Conservation (phyloP, 2,113 vertebrate genomes). For the Scomber scombrus region DNA sequence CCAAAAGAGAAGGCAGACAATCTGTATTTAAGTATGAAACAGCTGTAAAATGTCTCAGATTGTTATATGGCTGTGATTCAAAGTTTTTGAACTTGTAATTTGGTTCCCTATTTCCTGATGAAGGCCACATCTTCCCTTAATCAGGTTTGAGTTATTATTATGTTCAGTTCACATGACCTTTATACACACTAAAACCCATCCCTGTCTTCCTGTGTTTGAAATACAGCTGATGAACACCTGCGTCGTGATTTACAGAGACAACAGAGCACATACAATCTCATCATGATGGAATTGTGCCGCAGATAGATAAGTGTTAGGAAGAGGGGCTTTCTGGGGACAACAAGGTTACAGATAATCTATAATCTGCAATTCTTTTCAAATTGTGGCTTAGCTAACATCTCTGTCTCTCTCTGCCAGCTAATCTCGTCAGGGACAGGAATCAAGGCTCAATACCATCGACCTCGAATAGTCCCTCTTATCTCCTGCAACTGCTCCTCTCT, state of each 20-base stretch:
- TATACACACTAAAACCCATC: neutral
- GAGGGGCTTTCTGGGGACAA: conserved; percentile 41
- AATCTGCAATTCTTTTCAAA: conserved; percentile 66
- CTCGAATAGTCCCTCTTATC: conserved; percentile 61
- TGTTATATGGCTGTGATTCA: too few species aligned
- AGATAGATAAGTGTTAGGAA: conserved; percentile 32
- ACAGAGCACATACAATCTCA: conserved; percentile 6
- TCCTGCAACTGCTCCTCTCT: conserved; percentile 43
- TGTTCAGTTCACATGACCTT: neutral
- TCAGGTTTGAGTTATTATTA: neutral
- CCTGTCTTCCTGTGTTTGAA: neutral
- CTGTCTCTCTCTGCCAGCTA: conserved; percentile 49
- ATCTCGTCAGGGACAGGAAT: conserved; percentile 69
- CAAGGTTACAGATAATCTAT: conserved; percentile 72
- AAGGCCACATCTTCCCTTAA: neutral
- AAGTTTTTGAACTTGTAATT: too few species aligned
- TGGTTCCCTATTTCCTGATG: neutral
- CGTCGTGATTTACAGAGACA: neutral
- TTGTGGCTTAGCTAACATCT: conserved; percentile 55
- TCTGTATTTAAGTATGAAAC: too few species aligned
- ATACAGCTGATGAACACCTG: neutral
- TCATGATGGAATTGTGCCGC: conserved; percentile 34
- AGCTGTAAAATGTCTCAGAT: too few species aligned
- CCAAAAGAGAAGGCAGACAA: too few species aligned
- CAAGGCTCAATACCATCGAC: conserved; percentile 64